These are phyloP conservation scores for Brienomyrus brachyistius DNA, from an alignment of 2,113 vertebrate species.

Conservation along the genomic window DNA sequence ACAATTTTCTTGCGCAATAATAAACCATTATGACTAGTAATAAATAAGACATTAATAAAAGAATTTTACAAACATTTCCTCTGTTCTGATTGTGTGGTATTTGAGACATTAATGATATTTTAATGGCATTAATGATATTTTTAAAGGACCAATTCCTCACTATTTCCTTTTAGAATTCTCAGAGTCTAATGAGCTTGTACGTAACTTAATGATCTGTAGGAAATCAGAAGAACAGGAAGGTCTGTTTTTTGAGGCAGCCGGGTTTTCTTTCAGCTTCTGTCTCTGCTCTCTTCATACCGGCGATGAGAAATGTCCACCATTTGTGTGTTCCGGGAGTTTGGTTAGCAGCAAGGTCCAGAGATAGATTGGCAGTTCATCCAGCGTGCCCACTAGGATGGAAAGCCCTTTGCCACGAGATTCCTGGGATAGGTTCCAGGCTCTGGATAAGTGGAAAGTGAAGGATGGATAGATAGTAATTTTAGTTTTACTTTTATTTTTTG, in stretches of 20 bases:
- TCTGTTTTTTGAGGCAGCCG: background rate
- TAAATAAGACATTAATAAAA: background rate
- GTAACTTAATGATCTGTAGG: background rate
- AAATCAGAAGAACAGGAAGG: background rate
- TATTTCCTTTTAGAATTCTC: background rate
- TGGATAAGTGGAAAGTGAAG: background rate
- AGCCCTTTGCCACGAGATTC: background rate
- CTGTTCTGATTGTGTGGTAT: background rate
- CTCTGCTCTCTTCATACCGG: background rate
- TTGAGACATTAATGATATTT: background rate
- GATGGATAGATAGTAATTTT: background rate
- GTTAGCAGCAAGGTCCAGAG: background rate
- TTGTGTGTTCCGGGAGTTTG: background rate
- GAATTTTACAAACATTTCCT: background rate
- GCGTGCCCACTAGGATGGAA: background rate
- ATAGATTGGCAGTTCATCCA: background rate
- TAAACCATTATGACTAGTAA: background rate
- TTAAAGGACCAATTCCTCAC: background rate
- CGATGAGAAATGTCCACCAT: background rate
- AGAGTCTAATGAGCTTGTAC: background rate
- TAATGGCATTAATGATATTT: background rate
- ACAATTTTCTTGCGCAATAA: background rate
- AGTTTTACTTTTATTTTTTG: background rate
- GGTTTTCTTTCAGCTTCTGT: too few species aligned
- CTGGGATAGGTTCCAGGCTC: background rate